phyloP scores from a whole-genome alignment of 2,888 invertebrate species.

The Melinopterus prodromus region DNA sequence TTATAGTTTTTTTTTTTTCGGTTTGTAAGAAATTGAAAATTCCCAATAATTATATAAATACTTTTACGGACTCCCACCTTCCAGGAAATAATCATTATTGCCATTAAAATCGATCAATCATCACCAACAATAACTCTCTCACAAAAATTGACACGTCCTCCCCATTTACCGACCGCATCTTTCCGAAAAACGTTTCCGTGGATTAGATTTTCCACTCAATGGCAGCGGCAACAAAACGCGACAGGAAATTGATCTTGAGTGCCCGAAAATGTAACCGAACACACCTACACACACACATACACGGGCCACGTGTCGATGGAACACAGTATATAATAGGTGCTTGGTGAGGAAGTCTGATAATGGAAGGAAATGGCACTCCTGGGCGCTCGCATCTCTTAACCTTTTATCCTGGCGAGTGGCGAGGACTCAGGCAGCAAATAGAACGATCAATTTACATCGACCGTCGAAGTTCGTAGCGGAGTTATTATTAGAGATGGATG shows the following conservation, averaged over 20 bases:
- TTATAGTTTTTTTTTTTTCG: no score
- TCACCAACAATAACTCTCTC: no score
- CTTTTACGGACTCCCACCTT: no score
- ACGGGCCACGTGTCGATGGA: neutral
- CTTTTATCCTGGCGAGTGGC: constrained; percentile 4
- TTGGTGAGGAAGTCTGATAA: neutral
- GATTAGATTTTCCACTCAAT: neutral
- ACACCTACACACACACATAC: neutral
- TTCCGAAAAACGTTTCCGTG: neutral
- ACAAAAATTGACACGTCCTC: no score
- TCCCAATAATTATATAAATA: no score
- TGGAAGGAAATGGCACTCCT: neutral
- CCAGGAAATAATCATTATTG: no score
- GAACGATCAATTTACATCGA: neutral
- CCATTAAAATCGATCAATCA: no score
- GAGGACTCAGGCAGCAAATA: neutral
- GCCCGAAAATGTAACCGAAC: neutral
- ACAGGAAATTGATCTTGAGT: constrained; percentile 4
- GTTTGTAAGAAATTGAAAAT: no score
- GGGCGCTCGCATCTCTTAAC: neutral
- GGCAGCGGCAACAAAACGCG: neutral
- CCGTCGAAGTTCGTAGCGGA: neutral
- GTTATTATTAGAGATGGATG: neutral
- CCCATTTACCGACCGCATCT: no score
- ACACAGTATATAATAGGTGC: neutral